Conservation (phyloP, 2,888 invertebrate genomes). For the Mesodorylaimus sp. region DNA sequence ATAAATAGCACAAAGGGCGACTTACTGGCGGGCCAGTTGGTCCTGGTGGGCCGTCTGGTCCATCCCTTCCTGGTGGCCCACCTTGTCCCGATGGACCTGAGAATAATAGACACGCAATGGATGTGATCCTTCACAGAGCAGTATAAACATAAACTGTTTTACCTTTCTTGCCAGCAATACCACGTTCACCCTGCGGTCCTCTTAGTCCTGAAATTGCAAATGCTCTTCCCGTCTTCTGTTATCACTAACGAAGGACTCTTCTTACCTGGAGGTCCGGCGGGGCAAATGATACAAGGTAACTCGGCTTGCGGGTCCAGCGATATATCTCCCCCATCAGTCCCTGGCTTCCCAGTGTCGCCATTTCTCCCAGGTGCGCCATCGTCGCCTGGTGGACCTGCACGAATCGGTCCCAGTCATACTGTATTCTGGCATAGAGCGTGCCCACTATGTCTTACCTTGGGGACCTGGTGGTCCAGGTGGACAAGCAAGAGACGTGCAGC, state of each 20-base stretch:
- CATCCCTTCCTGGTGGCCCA: conserved; percentile 22
- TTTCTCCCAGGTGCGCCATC: conserved; percentile 19
- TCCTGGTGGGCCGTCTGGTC: conserved; percentile 14
- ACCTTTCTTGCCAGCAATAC: conserved; percentile 19
- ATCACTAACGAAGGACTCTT: conserved; percentile 7
- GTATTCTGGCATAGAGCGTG: too few relatives aligned
- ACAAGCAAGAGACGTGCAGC: conserved; percentile 23
- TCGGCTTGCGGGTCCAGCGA: conserved; percentile 25
- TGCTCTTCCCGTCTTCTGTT: background rate
- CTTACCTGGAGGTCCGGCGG: conserved; percentile 25
- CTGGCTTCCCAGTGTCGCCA: conserved; percentile 16
- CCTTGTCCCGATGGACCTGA: too few relatives aligned
- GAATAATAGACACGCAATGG: too few relatives aligned
- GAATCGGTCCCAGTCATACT: conserved; percentile 9
- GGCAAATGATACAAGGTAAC: conserved; percentile 26
- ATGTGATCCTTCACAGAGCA: too few relatives aligned
- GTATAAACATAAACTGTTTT: conserved; percentile 17
- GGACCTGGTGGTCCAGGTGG: conserved; percentile 24
- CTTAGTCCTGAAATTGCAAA: background rate
- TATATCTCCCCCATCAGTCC: conserved; percentile 26
- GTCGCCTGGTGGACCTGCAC: background rate
- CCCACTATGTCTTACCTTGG: conserved; percentile 19
- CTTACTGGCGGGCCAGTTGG: conserved; percentile 7
- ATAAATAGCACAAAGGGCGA: too few relatives aligned
- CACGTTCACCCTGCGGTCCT: conserved; percentile 28